These are phyloP conservation scores for Anoplopoma fimbria DNA, from an alignment of 2,113 vertebrate species.

Conservation along the genomic window DNA sequence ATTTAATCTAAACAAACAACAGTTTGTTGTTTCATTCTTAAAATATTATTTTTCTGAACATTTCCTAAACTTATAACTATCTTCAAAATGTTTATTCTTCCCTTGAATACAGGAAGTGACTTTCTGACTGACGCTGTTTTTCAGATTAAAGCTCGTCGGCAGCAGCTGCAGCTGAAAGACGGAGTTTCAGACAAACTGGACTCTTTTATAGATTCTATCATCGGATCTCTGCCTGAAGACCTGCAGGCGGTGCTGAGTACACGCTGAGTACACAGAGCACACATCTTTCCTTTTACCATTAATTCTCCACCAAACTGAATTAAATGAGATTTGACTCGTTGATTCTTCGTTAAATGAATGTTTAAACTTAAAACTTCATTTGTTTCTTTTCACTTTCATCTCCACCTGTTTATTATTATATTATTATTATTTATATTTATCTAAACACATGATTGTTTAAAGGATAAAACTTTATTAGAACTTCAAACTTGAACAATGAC, in stretches of 20 bases:
- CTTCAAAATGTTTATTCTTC: background rate
- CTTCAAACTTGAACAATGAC: background rate
- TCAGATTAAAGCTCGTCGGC: slow-evolving; percentile 86
- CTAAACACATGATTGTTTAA: background rate
- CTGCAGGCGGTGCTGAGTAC: slow-evolving; percentile 87
- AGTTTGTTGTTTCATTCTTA: no score
- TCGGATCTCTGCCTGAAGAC: slow-evolving; percentile 88
- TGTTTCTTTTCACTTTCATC: background rate
- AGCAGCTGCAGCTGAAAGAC: slow-evolving; percentile 88
- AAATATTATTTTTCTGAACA: no score
- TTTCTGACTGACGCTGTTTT: slow-evolving; percentile 2
- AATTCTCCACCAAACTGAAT: background rate
- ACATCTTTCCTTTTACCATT: background rate
- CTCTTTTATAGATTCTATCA: slow-evolving; percentile 78
- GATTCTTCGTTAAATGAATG: no score
- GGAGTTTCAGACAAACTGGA: slow-evolving; percentile 82
- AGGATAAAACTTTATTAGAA: background rate
- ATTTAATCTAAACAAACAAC: no score
- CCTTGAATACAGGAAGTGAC: slow-evolving; percentile 3
- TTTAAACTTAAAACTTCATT: background rate
- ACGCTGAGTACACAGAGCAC: slow-evolving; percentile 4
- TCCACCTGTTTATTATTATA: background rate
- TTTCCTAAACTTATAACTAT: no score
- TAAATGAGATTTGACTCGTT: background rate
- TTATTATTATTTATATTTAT: background rate